Evolutionary conservation across 2,888 invertebrate genomes (phyloP).

Genomic region (Halocaridina rubra): DNA sequence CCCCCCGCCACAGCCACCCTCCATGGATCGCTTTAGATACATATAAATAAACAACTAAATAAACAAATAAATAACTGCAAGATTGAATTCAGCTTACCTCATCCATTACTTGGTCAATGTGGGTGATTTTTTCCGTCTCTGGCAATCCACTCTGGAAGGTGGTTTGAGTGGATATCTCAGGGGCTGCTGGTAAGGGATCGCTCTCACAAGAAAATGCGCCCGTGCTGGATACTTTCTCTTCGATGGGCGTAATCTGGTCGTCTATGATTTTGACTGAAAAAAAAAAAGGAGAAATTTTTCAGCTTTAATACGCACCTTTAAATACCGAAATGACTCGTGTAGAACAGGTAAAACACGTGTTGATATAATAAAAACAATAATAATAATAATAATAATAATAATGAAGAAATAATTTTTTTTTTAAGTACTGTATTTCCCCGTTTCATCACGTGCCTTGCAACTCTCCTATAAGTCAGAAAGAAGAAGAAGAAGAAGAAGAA

Average conservation of each 20-base stretch:
- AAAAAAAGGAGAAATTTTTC: neutral
- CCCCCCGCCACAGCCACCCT: neutral
- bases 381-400: too few relatives aligned
- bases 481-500: neutral
- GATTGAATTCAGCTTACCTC: constrained; percentile 23
- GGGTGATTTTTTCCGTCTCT: constrained; percentile 17
- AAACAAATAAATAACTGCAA: neutral
- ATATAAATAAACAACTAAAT: too few relatives aligned
- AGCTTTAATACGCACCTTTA: too few relatives aligned
- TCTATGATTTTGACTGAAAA: neutral
- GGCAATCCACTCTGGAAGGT: neutral
- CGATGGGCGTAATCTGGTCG: constrained; percentile 43
- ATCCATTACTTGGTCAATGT: constrained; percentile 20
- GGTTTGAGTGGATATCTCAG: neutral
- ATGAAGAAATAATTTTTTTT: too few relatives aligned
- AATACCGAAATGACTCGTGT: too few relatives aligned
- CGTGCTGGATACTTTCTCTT: constrained; percentile 42
- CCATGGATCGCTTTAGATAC: too few relatives aligned
- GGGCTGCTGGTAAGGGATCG: neutral
- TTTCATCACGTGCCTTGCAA: too few relatives aligned
- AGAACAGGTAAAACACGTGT: too few relatives aligned
- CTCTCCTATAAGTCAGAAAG: too few relatives aligned
- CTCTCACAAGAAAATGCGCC: constrained; percentile 19
- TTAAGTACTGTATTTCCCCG: too few relatives aligned
- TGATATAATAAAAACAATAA: too few relatives aligned